These are phyloP conservation scores for Odiellus spinosus DNA, from an alignment of 2,888 invertebrate genomes.

Conservation along the genomic window DNA sequence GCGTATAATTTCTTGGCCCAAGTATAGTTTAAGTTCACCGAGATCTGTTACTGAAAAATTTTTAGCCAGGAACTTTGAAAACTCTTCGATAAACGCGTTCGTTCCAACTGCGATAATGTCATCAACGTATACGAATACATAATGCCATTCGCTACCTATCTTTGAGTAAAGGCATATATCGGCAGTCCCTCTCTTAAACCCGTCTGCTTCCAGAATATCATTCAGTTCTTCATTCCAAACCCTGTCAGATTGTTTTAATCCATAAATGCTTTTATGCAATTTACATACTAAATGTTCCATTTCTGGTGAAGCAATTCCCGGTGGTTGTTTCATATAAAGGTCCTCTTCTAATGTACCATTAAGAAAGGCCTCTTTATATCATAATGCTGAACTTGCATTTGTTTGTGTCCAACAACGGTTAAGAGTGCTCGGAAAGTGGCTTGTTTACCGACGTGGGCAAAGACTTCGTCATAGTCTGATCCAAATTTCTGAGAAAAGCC, in stretches of 20 bases:
- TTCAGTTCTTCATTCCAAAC: slow-evolving; percentile 1
- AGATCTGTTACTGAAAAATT: not conserved
- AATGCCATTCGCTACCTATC: not conserved
- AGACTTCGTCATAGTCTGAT: not conserved
- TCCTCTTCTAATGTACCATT: slow-evolving; percentile 1
- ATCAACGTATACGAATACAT: slow-evolving; percentile 17
- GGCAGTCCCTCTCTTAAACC: too few species aligned
- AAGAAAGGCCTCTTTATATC: slow-evolving; percentile 6
- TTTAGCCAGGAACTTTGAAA: not conserved
- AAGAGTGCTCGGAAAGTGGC: not conserved
- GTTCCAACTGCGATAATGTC: slow-evolving; percentile 5
- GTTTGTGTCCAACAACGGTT: not conserved
- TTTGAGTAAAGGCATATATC: slow-evolving; percentile 3
- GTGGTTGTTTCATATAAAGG: slow-evolving; percentile 5
- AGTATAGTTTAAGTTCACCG: not conserved
- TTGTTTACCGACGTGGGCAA: slow-evolving; percentile 1
- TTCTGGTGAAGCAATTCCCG: not conserved
- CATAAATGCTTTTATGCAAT: not conserved
- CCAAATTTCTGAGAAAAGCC: slow-evolving; percentile 3
- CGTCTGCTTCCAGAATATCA: too few species aligned
- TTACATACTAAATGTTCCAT: not conserved
- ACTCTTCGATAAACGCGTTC: not conserved
- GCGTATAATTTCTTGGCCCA: slow-evolving; percentile 4
- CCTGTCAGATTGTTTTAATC: not conserved
- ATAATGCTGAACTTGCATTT: not conserved